Percentiles rank a stretch among this genome's conserved stretches.
Evolutionary conservation across 2,888 invertebrate species (phyloP).

Genomic region (Ceriagrion tenellum): DNA sequence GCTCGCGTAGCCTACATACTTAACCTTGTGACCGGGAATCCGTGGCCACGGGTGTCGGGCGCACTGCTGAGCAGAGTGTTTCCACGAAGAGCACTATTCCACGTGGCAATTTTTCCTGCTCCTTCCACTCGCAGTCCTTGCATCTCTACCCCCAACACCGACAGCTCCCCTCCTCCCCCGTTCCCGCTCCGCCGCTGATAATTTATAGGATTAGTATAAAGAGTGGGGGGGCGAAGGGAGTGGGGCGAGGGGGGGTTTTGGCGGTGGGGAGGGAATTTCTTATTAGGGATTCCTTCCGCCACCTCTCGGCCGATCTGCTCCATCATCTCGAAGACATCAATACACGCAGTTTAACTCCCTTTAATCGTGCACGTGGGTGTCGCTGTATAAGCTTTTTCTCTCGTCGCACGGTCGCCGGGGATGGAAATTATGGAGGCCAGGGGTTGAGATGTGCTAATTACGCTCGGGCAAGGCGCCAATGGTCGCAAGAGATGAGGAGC

Average conservation of each 20-base stretch:
- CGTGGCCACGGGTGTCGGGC: too few relatives aligned
- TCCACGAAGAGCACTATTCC: not conserved
- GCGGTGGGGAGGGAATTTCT: not conserved
- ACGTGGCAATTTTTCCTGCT: slow-evolving; percentile 3
- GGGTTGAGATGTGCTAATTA: slow-evolving; percentile 39
- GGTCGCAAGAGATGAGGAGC: not conserved
- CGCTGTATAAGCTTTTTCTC: slow-evolving; percentile 21
- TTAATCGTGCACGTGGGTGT: slow-evolving; percentile 36
- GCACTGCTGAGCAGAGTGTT: not conserved
- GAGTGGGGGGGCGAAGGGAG: not conserved
- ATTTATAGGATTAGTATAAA: slow-evolving; percentile 29
- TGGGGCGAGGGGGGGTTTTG: not conserved
- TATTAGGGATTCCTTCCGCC: slow-evolving; percentile 16
- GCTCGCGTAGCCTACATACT: not conserved
- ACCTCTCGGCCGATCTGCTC: slow-evolving; percentile 8
- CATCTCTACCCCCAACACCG: not conserved
- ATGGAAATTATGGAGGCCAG: slow-evolving; percentile 36
- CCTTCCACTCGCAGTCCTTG: not conserved
- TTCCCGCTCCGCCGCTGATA: not conserved
- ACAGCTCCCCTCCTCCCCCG: not conserved
- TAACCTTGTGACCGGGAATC: not conserved
- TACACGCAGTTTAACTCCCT: slow-evolving; percentile 36
- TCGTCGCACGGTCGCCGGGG: not conserved
- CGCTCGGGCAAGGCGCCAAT: slow-evolving; percentile 28
- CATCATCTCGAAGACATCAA: slow-evolving; percentile 32